Conservation (phyloP, 1,140 invertebrate species). For the Geopemphigus sp. region DNA sequence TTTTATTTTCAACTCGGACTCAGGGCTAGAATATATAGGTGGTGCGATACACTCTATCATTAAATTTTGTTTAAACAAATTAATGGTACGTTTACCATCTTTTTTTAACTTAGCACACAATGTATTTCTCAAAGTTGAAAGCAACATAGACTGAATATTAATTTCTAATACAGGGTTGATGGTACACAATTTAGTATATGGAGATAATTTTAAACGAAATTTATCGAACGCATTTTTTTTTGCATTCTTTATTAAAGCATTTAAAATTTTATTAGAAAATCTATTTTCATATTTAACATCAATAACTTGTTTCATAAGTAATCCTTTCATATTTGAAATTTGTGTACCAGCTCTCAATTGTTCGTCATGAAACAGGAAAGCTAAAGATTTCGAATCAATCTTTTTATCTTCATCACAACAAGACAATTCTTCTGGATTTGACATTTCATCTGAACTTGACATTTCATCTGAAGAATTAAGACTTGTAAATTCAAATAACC, state of each 20-base stretch:
- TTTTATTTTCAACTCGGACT: too few relatives aligned
- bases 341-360: not conserved
- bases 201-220: not conserved
- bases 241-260: not conserved
- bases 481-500: not conserved
- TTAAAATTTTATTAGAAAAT: conserved; percentile 25
- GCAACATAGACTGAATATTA: conserved; percentile 12
- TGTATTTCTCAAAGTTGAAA: conserved; percentile 5
- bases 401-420: not conserved
- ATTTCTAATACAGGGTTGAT: not conserved
- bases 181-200: not conserved
- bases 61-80: conserved; percentile 36
- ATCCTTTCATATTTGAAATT: not conserved
- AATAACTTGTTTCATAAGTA: not conserved
- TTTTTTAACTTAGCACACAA: conserved; percentile 12
- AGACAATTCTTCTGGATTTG: too few relatives aligned
- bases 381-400: not conserved
- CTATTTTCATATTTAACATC: not conserved
- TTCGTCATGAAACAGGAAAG: conserved; percentile 1
- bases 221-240: not conserved
- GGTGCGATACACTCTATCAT: conserved; percentile 5
- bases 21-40: too few relatives aligned
- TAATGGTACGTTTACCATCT: not conserved
- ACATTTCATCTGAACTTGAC: not conserved
- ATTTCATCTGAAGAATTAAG: not conserved